Evolutionary conservation across 2,113 vertebrate species (phyloP), one percentile per base, ranked within the genome.

Genomic region (Osmerus mordax): DNA sequence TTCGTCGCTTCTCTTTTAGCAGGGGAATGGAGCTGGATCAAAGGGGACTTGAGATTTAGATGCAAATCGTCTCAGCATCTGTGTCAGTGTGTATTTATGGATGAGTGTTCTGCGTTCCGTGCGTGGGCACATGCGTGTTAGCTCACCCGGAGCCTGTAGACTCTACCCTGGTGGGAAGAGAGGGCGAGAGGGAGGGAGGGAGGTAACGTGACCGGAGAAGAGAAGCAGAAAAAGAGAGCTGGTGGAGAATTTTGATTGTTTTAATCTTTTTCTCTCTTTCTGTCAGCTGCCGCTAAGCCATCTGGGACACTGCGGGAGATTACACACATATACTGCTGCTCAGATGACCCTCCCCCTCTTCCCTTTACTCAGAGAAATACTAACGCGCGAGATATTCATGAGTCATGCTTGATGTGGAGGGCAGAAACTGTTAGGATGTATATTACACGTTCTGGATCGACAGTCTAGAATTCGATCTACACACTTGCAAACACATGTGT

Each of bases 251-350:
- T 86, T 69, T 82, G 86, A 86, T 88, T 81, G 86, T 89, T 89
- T 90, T 91, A 88, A 47, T 47, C 41, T 12, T 41, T 32, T 32
- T 90, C 86, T 65, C 69, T 84, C 81, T 67, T 47, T 72, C 72
- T 76, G 82, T 87, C 80, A 85, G 82, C 87, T 83, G 70, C 86
- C 76, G 69, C 78, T 76, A 74, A 88, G 80, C 90, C 87, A 91
- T 91, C 87, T 91, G 87, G 87, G 87, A 88, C 85, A 83, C 86
- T 88, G 85, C 84, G 87, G 89, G 90, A 87, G 87, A 91, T 90
- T 90, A 89, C 81, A 87, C 73, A 81, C 21, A 41, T 70, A 86
- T 53, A 72, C 67, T 81, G 84, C 82, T 81, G 79, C 77, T 88
- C 87, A 74, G 21, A 67, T 81, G 77, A 52, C 78, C 78, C 80